These are phyloP conservation scores for Chitala chitala DNA, from an alignment of 2,113 vertebrate genomes.

Conservation along the genomic window DNA sequence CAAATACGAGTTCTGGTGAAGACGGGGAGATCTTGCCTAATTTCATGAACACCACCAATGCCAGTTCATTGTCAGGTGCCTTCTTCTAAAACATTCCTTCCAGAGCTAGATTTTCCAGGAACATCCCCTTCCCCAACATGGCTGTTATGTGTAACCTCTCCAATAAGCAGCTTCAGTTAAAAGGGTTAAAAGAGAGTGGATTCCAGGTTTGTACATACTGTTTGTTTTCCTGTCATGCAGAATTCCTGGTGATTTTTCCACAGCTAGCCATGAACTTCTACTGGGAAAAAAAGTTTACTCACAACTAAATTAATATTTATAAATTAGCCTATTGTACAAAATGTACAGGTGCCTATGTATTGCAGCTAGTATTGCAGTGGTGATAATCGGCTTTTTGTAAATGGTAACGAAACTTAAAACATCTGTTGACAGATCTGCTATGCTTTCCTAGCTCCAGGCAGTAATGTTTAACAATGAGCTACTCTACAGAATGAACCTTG, in stretches of 20 bases:
- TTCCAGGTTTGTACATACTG: conserved; percentile 6
- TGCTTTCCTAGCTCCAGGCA: too few species aligned
- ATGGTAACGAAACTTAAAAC: too few species aligned
- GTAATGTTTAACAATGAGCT: too few species aligned
- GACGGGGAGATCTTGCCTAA: background rate
- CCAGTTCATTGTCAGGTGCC: conserved; percentile 7
- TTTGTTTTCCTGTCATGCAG: background rate
- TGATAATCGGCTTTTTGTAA: too few species aligned
- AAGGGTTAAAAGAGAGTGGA: conserved; percentile 37
- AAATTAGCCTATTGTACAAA: background rate
- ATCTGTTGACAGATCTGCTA: too few species aligned
- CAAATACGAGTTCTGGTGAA: background rate
- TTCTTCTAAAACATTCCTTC: background rate
- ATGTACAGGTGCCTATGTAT: background rate
- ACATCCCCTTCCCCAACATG: background rate
- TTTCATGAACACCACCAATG: background rate
- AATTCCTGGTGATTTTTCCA: conserved; percentile 23
- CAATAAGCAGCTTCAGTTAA: conserved; percentile 27
- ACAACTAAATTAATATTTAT: background rate
- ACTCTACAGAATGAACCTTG: too few species aligned
- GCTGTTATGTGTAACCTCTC: too few species aligned
- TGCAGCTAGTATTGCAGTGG: too few species aligned
- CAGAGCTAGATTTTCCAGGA: background rate
- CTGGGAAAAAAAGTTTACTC: background rate
- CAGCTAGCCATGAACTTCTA: background rate